Conservation (phyloP, 2,888 invertebrate genomes). For the Trichopria drosophilae region DNA sequence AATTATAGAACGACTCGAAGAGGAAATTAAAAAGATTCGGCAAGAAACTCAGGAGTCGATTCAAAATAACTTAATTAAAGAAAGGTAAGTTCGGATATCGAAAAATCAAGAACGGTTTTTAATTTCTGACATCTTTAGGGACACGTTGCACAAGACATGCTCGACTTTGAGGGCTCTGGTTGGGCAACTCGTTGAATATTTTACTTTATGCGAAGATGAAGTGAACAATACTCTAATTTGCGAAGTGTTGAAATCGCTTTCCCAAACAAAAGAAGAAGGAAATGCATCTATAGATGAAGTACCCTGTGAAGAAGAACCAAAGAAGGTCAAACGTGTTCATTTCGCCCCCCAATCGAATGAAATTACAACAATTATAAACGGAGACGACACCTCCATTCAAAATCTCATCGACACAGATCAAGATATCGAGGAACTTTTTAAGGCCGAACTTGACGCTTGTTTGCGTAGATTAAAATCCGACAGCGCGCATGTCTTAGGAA, state of each 20-base stretch:
- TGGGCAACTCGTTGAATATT: conserved; percentile 72
- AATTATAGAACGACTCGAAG: conserved; percentile 44
- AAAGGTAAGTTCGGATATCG: conserved; percentile 60
- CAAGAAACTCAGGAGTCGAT: conserved; percentile 25
- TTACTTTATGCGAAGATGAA: conserved; percentile 77
- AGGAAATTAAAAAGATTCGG: conserved; percentile 41
- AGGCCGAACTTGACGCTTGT: conserved; percentile 70
- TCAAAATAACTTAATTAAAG: conserved; percentile 59
- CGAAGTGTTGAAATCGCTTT: conserved; percentile 61
- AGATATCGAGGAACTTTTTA: conserved; percentile 64
- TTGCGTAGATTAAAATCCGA: conserved; percentile 69
- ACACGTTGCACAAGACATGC: conserved; percentile 69
- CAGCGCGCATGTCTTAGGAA: conserved; percentile 70
- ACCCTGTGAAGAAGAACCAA: conserved; percentile 1
- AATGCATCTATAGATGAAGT: conserved; percentile 27
- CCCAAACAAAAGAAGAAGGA: conserved; percentile 33
- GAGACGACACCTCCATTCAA: conserved; percentile 67
- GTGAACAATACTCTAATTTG: conserved; percentile 74
- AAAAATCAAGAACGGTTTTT: conserved; percentile 1
- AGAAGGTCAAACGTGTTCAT: conserved; percentile 64
- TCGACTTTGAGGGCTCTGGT: conserved; percentile 68
- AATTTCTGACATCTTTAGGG: conserved; percentile 59
- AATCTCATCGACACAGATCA: conserved; percentile 59
- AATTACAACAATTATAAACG: conserved; percentile 57
- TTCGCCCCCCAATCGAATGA: conserved; percentile 69